Evolutionary conservation across 1,140 invertebrate genomes (phyloP), one percentile per base, ranked within the genome.

Genomic region (Physella acuta): DNA sequence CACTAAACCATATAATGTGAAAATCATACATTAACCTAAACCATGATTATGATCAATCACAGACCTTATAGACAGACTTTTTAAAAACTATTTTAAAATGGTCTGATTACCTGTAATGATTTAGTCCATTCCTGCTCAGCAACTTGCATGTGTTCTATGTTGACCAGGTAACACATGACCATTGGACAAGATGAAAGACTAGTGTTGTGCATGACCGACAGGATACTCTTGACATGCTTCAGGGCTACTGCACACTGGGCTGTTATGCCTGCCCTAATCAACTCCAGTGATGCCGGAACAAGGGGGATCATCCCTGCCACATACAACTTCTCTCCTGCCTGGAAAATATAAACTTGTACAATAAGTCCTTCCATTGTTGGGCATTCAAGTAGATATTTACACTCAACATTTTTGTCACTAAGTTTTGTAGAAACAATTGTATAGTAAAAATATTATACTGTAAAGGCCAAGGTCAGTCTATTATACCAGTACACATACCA

Each of bases 391-490:
- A n/a, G n/a, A n/a, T n/a, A n/a, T n/a, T n/a, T n/a, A n/a, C n/a
- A n/a, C n/a, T n/a, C n/a, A n/a, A n/a, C n/a, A n/a, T n/a, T n/a
- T n/a, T n/a, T n/a, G n/a, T n/a, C n/a, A n/a, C n/a, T n/a, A n/a
- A n/a, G n/a, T n/a, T n/a, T n/a, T n/a, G n/a, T n/a, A n/a, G n/a
- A n/a, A n/a, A n/a, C n/a, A n/a, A n/a, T n/a, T n/a, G n/a, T n/a
- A 61, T 81, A 93, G 92, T 86, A 90, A 89, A 70, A 93, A 88
- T 30, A 92, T 92, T 87, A 97, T 94, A 81, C 94, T 97, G 83
- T 97, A 98, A 36, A 94, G 94, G 20, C 94, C 94, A 75, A 98
- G 95, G 81, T 95, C 96, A n/a, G n/a, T n/a, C n/a, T n/a, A n/a
- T n/a, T n/a, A n/a, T n/a, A n/a, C n/a, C n/a, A n/a, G n/a, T n/a